Evolutionary conservation across 2,113 vertebrate species (phyloP).

Genomic region (Trogon melanurus): DNA sequence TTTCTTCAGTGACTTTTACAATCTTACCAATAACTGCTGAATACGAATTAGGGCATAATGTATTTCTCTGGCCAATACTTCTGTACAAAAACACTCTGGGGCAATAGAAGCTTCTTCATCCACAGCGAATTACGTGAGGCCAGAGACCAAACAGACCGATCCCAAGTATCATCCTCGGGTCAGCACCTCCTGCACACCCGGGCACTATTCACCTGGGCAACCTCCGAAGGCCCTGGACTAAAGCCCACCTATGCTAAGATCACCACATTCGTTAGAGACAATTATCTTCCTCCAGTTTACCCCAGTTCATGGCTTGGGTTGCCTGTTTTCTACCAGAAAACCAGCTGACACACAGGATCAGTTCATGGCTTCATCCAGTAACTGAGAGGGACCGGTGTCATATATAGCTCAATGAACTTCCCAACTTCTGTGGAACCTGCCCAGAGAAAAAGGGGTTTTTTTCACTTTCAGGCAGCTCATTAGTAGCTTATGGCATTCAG

Average conservation of each 20-base stretch:
- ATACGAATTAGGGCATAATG: too few relatives aligned
- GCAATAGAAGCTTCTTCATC: not conserved
- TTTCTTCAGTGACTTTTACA: not conserved
- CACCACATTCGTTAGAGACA: not conserved
- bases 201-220: not conserved
- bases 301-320: not conserved
- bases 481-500: not conserved
- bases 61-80: not conserved
- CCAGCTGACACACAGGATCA: not conserved
- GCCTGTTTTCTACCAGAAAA: not conserved
- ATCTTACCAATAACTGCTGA: not conserved
- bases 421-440: not conserved
- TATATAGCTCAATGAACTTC: not conserved
- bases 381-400: not conserved
- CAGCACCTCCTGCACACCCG: accelerated
- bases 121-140: too few relatives aligned
- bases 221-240: not conserved
- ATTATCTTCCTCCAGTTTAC: not conserved
- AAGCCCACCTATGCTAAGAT: accelerated
- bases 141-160: not conserved
- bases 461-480: not conserved
- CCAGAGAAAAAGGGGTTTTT: not conserved
- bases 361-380: not conserved
- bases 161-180: accelerated
- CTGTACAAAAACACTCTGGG: not conserved